Evolutionary conservation across 2,888 invertebrate species (phyloP).

Genomic region (Tinea semifulvella): DNA sequence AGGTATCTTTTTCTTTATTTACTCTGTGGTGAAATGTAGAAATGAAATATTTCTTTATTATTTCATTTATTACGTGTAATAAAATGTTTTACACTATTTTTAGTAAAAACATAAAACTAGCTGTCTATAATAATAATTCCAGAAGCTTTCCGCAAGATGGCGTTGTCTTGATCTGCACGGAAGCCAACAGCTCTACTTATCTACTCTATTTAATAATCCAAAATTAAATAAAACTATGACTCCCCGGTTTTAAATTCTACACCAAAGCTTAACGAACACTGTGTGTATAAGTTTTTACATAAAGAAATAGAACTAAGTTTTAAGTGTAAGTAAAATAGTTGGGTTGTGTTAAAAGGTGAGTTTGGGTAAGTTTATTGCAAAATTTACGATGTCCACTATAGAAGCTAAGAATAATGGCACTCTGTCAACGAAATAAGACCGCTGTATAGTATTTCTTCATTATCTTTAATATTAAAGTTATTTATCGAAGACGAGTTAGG

Average conservation of each 20-base stretch:
- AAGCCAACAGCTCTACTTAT: too few species aligned
- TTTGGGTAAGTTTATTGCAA: constrained; percentile 2
- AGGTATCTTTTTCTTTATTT: neutral
- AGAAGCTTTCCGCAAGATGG: neutral
- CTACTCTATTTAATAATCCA: too few species aligned
- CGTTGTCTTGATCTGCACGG: constrained; percentile 1
- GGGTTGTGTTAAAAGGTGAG: neutral
- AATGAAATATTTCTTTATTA: neutral
- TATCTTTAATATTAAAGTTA: constrained; percentile 6
- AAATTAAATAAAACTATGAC: too few species aligned
- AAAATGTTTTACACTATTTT: neutral
- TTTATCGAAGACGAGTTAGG: too few species aligned
- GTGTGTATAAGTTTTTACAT: too few species aligned
- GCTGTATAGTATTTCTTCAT: constrained; percentile 11
- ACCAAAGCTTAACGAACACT: neutral
- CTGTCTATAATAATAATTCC: neutral
- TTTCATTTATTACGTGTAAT: neutral
- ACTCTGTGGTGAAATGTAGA: neutral
- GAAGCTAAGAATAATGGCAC: constrained; percentile 12
- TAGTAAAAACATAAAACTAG: neutral
- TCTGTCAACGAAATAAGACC: constrained; percentile 13
- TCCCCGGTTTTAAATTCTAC: constrained; percentile 4
- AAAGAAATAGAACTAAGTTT: neutral
- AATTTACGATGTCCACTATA: constrained; percentile 13
- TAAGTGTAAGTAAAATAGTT: neutral